Evolutionary conservation across 2,797 vertebrate species (phyloP), one percentile per base, ranked within the genome.

Genomic region (Pangasius djambal): DNA sequence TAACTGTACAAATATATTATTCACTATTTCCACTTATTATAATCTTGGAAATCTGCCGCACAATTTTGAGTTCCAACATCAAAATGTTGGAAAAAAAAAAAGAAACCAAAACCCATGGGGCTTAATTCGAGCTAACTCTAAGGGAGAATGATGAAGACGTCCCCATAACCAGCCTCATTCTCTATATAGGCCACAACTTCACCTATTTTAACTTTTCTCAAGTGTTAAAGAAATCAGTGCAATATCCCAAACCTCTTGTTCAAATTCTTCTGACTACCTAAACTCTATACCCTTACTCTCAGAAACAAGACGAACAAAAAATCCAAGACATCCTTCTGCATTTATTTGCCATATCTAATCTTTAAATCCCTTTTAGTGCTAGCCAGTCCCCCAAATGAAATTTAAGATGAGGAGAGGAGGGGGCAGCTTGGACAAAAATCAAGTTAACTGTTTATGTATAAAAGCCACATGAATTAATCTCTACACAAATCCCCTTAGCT

Each of bases 271-370:
- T 91, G 86, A 92, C 91, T 91, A 86, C 87, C 50, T 81, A 91
- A 74, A 48, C 61, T 67, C 59, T 65, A 83, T 31, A 65, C 7
- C 28, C 40, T 83, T n/a, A 44, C 28, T 65, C 25, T 10, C 10
- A 65, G 40, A 67, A 50, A 83, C 59, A 48, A 48, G 15, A 1
- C 0, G 10, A 12, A 7, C 4, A 34, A 50, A 67, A 92, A 91
- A 92, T 88, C 93, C 89, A 91, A 90, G 77, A 93, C 91, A 91
- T 91, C 90, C 83, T 89, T 90, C 89, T 94, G 88, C 90, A 94
- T 93, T 94, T 91, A 92, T 89, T 93, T 93, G 91, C 91, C 91
- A 93, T 93, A 93, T 94, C 92, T 95, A 93, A 95, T 95, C 94
- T 94, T 90, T 90, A 93, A 94, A 94, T 94, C 91, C 89, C 87